phyloP scores from a whole-genome alignment of 1,140 invertebrate genomes.

The Phymastichus coffea region DNA sequence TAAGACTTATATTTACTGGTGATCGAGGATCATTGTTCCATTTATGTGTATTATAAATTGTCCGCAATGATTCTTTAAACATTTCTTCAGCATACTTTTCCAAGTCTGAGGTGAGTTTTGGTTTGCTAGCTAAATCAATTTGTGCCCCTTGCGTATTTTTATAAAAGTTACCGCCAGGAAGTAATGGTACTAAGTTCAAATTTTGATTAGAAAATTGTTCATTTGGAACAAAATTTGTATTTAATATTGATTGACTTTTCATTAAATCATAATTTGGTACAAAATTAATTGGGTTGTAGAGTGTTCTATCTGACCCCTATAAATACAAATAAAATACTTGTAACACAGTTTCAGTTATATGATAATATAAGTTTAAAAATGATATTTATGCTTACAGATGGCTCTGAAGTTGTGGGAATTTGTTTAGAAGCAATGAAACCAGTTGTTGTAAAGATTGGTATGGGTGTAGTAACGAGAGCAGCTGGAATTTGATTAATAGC shows the following conservation, averaged over 20 bases:
- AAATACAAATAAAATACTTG: no score
- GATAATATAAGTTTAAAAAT: no score
- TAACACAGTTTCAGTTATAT: no score
- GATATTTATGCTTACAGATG: conserved; percentile 32
- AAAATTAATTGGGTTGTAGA: conserved; percentile 53
- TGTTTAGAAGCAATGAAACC: conserved; percentile 37
- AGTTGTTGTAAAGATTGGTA: conserved; percentile 47
- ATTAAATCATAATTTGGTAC: conserved; percentile 48
- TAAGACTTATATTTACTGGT: conserved; percentile 28
- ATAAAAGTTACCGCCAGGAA: conserved; percentile 50
- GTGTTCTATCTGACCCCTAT: conserved; percentile 32
- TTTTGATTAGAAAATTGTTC: conserved; percentile 40
- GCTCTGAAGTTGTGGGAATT: conserved; percentile 30
- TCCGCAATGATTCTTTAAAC: conserved; percentile 53
- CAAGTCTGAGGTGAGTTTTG: conserved; percentile 45
- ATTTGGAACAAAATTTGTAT: conserved; percentile 38
- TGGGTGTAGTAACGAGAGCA: conserved; percentile 47
- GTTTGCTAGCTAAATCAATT: conserved; percentile 39
- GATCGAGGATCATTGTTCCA: conserved; percentile 50
- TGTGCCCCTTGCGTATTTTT: conserved; percentile 39
- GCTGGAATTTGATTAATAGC: conserved; percentile 42
- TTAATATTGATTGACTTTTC: conserved; percentile 45
- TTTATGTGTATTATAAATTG: conserved; percentile 53
- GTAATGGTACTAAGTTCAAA: conserved; percentile 44
- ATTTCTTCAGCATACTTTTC: conserved; percentile 53